phyloP scores from a whole-genome alignment of 1,140 invertebrate species.

The Drosophila chauvacae region DNA sequence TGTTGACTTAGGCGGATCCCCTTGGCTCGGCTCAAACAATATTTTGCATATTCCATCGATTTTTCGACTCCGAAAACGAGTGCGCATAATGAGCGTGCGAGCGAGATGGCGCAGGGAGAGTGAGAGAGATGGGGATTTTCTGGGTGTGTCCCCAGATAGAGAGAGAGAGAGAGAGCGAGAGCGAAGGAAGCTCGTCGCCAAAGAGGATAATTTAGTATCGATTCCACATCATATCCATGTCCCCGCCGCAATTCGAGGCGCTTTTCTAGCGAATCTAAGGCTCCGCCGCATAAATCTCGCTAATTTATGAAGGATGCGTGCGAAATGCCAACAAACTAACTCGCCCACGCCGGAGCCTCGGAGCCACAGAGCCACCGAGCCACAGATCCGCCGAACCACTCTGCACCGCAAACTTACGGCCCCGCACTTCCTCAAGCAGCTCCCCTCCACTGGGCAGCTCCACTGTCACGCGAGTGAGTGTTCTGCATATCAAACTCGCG shows the following conservation, averaged over 20 bases:
- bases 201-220: constrained; percentile 80
- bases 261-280: constrained; percentile 76
- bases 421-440: background rate
- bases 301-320: constrained; percentile 80
- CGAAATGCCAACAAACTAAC: constrained; percentile 79
- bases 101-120: constrained; percentile 27
- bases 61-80: constrained; percentile 72
- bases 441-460: constrained; percentile 4
- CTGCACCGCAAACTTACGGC: constrained; percentile 7
- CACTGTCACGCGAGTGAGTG: constrained; percentile 56
- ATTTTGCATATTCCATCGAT: constrained; percentile 81
- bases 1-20: constrained; percentile 73
- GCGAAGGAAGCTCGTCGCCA: constrained; percentile 72
- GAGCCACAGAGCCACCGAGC: constrained; percentile 1
- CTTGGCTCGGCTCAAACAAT: constrained; percentile 45
- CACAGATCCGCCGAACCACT: constrained; percentile 12
- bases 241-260: constrained; percentile 29
- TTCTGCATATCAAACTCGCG: constrained; percentile 70
- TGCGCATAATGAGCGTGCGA: constrained; percentile 76
- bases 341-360: constrained; percentile 29
- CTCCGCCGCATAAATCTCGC: constrained; percentile 70
- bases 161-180: background rate
- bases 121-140: constrained; percentile 24
- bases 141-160: constrained; percentile 47
- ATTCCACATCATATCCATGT: constrained; percentile 72